phyloP scores from a whole-genome alignment of 2,113 vertebrate species.

The Dascyllus trimaculatus region DNA sequence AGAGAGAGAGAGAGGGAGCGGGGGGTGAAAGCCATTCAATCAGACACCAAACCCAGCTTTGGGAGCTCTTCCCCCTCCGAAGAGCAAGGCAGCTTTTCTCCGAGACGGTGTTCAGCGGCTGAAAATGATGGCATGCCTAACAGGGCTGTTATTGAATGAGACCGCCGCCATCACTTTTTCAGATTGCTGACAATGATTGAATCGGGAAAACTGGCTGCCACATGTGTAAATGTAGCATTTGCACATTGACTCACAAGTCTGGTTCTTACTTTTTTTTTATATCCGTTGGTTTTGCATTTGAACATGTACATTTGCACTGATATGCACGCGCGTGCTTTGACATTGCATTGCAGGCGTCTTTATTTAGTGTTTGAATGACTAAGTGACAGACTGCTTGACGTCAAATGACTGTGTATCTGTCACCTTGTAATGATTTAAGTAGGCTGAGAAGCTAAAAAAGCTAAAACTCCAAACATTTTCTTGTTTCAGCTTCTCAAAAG shows the following conservation, averaged over 20 bases:
- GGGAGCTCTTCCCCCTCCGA: constrained; percentile 37
- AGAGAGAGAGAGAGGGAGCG: neutral
- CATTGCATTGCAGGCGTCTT: no score
- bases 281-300: no score
- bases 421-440: no score
- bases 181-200: constrained; percentile 30
- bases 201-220: constrained; percentile 19
- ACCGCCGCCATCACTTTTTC: constrained; percentile 12
- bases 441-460: no score
- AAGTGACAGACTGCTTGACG: no score
- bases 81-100: constrained; percentile 47
- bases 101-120: constrained; percentile 44
- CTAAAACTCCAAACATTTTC: no score
- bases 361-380: no score
- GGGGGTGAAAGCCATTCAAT: constrained; percentile 51
- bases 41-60: constrained; percentile 53
- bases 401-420: no score
- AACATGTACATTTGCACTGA: no score
- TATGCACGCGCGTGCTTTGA: no score
- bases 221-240: constrained; percentile 19
- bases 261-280: neutral
- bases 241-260: constrained; percentile 25
- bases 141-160: constrained; percentile 34
- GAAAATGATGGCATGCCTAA: constrained; percentile 50
- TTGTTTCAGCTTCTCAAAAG: no score